These are phyloP conservation scores for Drosophila repletoides DNA, from an alignment of 1,140 invertebrate species.

Conservation along the genomic window DNA sequence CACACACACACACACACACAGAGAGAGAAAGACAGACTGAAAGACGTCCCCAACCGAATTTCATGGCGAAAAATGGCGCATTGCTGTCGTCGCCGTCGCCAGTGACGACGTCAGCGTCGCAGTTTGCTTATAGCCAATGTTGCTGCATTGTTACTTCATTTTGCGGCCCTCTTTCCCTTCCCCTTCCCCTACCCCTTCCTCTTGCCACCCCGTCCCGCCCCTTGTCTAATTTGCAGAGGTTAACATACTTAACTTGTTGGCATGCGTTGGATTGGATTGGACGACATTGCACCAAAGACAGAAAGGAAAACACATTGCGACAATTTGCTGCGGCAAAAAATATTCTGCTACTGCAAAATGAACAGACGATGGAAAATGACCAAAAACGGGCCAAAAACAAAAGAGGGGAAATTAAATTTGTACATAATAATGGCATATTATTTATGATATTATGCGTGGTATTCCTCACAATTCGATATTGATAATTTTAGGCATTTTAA, in stretches of 20 bases:
- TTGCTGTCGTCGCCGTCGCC: slow-evolving; percentile 68
- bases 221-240: slow-evolving; percentile 76
- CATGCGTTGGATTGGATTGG: slow-evolving; percentile 72
- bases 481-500: no score
- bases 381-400: not conserved
- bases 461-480: no score
- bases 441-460: no score
- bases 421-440: no score
- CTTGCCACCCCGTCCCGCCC: slow-evolving; percentile 21
- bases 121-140: slow-evolving; percentile 41
- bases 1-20: slow-evolving; percentile 19
- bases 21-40: slow-evolving; percentile 18
- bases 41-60: slow-evolving; percentile 60
- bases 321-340: slow-evolving; percentile 72
- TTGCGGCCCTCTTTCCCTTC: slow-evolving; percentile 6
- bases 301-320: slow-evolving; percentile 56
- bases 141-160: slow-evolving; percentile 79
- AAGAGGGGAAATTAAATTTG: no score
- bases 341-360: slow-evolving; percentile 24
- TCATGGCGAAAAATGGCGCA: slow-evolving; percentile 78
- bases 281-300: slow-evolving; percentile 59
- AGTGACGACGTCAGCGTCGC: slow-evolving; percentile 44
- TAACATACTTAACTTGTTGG: slow-evolving; percentile 78
- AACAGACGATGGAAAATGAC: slow-evolving; percentile 24
- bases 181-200: not conserved